These are phyloP conservation scores for Circaetus cinerascens DNA, from an alignment of 2,113 vertebrate genomes.

Conservation along the genomic window DNA sequence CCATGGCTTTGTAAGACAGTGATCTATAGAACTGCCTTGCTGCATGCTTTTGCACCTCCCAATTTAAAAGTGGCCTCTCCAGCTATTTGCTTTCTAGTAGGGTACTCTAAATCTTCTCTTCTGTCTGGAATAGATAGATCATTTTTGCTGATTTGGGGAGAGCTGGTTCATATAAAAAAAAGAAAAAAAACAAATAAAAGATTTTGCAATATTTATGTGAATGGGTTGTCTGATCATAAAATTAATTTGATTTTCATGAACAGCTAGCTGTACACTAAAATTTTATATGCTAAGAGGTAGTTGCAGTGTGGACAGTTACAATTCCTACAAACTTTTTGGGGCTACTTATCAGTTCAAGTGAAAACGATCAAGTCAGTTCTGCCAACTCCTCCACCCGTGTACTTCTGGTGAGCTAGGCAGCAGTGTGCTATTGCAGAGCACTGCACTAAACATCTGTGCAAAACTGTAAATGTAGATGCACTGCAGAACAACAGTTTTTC, in stretches of 20 bases:
- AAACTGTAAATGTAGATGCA: not conserved
- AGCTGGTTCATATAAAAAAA: not conserved
- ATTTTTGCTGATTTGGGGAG: not conserved
- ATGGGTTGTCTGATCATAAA: not conserved
- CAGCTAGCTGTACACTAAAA: not conserved
- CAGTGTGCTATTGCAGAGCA: not conserved
- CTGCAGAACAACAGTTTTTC: not conserved
- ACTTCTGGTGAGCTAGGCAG: not conserved
- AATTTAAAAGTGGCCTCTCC: not conserved
- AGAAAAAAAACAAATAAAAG: not conserved
- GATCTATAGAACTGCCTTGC: not conserved
- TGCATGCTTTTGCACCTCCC: not conserved
- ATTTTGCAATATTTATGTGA: not conserved
- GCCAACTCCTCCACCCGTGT: not conserved
- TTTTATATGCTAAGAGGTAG: not conserved
- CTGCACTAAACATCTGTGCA: not conserved
- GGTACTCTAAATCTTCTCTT: not conserved
- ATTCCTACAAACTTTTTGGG: not conserved
- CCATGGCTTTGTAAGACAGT: not conserved
- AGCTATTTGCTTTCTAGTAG: not conserved
- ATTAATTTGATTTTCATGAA: not conserved
- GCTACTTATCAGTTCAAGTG: not conserved
- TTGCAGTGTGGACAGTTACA: not conserved
- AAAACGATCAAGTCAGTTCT: not conserved
- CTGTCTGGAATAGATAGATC: not conserved